A percentile compares a stretch with the other conserved stretches of the same genome.
phyloP scores from a whole-genome alignment of 2,888 invertebrate species.

The Drosophila cognata region DNA sequence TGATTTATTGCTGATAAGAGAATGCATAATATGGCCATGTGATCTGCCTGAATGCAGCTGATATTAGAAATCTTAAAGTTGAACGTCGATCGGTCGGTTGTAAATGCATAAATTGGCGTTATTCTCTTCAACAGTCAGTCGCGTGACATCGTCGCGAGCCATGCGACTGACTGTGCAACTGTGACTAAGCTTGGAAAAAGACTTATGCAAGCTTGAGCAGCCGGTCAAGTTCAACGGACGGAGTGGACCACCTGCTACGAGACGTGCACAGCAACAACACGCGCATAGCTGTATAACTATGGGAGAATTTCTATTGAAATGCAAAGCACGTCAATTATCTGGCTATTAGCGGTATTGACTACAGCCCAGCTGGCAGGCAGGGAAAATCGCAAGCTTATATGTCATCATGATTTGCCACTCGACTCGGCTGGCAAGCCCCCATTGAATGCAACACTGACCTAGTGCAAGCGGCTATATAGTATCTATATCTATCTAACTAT shows the following conservation, averaged over 20 bases:
- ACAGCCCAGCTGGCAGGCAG: conserved; percentile 13
- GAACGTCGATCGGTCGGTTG: background rate
- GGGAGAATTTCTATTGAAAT: conserved; percentile 53
- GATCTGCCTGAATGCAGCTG: background rate
- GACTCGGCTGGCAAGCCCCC: conserved; percentile 43
- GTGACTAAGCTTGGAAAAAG: conserved; percentile 23
- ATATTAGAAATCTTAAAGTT: background rate
- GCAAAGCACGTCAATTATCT: conserved; percentile 41
- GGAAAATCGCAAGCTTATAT: conserved; percentile 47
- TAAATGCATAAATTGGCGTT: background rate
- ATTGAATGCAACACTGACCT: conserved; percentile 38
- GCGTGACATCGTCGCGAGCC: conserved; percentile 18
- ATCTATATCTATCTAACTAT: background rate
- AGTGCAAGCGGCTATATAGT: conserved; percentile 15
- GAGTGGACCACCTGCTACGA: conserved; percentile 6
- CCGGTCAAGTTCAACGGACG: conserved; percentile 1
- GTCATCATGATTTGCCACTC: conserved; percentile 21
- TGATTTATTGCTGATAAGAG: conserved; percentile 14
- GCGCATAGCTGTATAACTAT: background rate
- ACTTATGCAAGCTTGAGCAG: conserved; percentile 2
- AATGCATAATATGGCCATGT: conserved; percentile 1
- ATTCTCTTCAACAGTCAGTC: conserved; percentile 26
- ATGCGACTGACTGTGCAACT: background rate
- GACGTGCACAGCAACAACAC: conserved; percentile 6
- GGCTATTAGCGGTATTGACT: conserved; percentile 42